Conservation (phyloP, 2,113 vertebrate genomes). For the Diglossa brunneiventris region DNA sequence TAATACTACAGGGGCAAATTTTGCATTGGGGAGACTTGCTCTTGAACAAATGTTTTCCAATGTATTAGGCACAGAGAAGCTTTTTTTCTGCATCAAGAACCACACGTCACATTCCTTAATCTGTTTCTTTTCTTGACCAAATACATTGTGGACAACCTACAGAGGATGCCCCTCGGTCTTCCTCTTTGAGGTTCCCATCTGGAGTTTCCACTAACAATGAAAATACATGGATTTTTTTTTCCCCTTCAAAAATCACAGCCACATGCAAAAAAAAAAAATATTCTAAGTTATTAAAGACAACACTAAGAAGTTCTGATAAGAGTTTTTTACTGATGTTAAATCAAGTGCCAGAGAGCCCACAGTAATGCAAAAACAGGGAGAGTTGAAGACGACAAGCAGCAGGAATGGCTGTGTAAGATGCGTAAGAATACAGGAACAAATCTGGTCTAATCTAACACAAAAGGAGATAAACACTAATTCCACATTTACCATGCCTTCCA, state of each 20-base stretch:
- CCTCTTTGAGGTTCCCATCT: not conserved
- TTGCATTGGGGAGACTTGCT: not conserved
- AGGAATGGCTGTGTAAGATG: not conserved
- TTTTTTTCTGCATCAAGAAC: conserved; percentile 53
- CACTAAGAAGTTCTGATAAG: not conserved
- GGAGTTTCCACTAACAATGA: not conserved
- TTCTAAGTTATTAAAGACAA: not conserved
- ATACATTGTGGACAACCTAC: not conserved
- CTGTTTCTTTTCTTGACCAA: conserved; percentile 4
- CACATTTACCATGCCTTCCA: not conserved
- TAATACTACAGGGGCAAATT: not conserved
- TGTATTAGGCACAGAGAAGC: conserved; percentile 22
- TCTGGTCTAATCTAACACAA: not conserved
- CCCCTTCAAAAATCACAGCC: not conserved
- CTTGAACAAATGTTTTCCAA: conserved; percentile 44
- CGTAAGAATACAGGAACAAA: not conserved
- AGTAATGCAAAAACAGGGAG: not conserved
- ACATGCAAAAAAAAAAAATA: not conserved
- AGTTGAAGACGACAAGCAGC: not conserved
- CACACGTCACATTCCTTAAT: not conserved
- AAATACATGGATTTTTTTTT: not conserved
- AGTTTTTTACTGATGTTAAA: not conserved
- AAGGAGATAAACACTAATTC: not conserved
- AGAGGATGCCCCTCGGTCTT: not conserved
- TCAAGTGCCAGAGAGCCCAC: not conserved